These are phyloP conservation scores for Morphnarchus princeps DNA, from an alignment of 2,113 vertebrate genomes.

Conservation along the genomic window DNA sequence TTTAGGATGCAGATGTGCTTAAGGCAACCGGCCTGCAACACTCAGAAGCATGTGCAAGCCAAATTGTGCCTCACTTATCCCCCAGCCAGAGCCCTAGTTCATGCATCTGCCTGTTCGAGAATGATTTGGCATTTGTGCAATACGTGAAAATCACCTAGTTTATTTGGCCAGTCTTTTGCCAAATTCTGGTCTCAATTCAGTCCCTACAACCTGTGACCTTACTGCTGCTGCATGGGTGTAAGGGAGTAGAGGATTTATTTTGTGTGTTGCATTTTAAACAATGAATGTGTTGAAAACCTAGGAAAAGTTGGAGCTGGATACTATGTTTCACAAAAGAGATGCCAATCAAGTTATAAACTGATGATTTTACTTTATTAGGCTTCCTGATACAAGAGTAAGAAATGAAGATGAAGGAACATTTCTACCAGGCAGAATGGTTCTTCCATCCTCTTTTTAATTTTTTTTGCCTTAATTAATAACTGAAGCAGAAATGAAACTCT, in stretches of 20 bases:
- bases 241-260: background rate
- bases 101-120: background rate
- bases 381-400: background rate
- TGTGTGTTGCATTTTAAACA: background rate
- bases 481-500: background rate
- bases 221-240: background rate
- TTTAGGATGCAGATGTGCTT: constrained; percentile 43
- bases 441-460: background rate
- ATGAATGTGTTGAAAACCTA: constrained; percentile 37
- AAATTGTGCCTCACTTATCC: background rate
- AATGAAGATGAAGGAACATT: background rate
- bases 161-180: background rate
- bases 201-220: background rate
- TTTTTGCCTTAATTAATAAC: background rate
- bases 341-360: background rate
- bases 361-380: background rate
- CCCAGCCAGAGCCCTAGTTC: background rate
- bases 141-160: background rate
- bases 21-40: constrained; percentile 36
- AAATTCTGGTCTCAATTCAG: background rate
- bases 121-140: background rate
- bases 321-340: constrained; percentile 21
- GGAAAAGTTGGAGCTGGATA: constrained; percentile 14
- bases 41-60: constrained; percentile 21
- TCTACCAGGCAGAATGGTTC: background rate